A percentile compares a stretch with the other conserved stretches of the same genome.
Conservation (phyloP, 2,113 vertebrate species). For the Urocolius indicus region DNA sequence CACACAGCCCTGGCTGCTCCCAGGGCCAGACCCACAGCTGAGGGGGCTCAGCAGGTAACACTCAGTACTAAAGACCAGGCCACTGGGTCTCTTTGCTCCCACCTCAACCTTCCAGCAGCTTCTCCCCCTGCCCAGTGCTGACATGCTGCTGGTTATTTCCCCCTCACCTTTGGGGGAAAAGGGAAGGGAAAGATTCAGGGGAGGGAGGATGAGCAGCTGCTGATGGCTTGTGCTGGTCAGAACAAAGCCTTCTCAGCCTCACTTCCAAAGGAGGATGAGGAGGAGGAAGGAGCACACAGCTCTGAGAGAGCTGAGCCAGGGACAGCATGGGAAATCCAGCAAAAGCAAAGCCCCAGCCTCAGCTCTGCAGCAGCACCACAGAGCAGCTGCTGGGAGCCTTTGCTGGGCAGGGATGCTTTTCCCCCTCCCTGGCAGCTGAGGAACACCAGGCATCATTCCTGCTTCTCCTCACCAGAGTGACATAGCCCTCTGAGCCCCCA, state of each 20-base stretch:
- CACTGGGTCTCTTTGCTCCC: not conserved
- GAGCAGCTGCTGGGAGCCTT: not conserved
- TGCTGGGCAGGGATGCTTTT: accelerated
- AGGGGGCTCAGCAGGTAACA: not conserved
- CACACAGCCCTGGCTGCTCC: accelerated
- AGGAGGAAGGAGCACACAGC: too few relatives aligned
- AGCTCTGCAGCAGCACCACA: accelerated
- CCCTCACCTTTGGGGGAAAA: accelerated
- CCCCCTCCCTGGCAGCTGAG: not conserved
- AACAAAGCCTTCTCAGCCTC: accelerated
- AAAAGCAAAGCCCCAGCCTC: not conserved
- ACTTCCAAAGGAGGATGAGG: accelerated
- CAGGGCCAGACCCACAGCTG: not conserved
- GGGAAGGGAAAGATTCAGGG: not conserved
- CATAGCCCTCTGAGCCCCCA: not conserved
- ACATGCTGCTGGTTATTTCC: not conserved
- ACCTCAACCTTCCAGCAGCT: not conserved
- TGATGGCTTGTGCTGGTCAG: accelerated
- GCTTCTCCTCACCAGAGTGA: not conserved
- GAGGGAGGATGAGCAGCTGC: accelerated
- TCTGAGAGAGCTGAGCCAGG: not conserved
- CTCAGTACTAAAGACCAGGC: not conserved
- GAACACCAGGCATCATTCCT: not conserved
- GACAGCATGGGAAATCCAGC: accelerated
- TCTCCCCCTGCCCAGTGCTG: not conserved